phyloP scores from a whole-genome alignment of 2,113 vertebrate genomes.

The Amphilophus citrinellus region DNA sequence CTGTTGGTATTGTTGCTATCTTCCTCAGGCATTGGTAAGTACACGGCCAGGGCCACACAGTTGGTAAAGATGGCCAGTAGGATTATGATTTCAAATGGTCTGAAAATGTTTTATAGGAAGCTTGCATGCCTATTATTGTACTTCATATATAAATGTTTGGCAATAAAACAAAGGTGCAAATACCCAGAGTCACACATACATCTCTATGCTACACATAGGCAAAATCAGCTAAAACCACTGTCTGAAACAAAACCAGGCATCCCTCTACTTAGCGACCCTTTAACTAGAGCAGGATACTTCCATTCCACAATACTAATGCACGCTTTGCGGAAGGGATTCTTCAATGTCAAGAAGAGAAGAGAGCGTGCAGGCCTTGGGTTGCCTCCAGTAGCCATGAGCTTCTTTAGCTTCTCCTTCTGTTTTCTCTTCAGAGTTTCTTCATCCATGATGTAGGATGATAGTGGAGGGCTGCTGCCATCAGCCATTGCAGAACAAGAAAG shows the following conservation, averaged over 20 bases:
- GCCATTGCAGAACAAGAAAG: slow-evolving; percentile 75
- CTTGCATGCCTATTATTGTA: not conserved
- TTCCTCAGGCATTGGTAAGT: slow-evolving; percentile 92
- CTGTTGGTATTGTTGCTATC: slow-evolving; percentile 90
- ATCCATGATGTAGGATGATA: slow-evolving; percentile 82
- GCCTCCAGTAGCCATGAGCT: slow-evolving; percentile 82
- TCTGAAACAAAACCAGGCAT: not conserved
- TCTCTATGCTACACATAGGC: not conserved
- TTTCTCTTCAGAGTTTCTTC: slow-evolving; percentile 82
- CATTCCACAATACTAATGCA: slow-evolving; percentile 94
- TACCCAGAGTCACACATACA: not conserved
- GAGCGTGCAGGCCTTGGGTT: slow-evolving; percentile 89
- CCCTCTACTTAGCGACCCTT: not conserved
- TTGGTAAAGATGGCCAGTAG: slow-evolving; percentile 86
- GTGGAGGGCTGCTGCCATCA: slow-evolving; percentile 63
- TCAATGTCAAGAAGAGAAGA: slow-evolving; percentile 88
- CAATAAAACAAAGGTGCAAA: not conserved
- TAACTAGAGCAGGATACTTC: slow-evolving; percentile 89
- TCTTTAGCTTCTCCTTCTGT: slow-evolving; percentile 90
- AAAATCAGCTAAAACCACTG: not conserved
- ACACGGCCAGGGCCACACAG: slow-evolving; percentile 89
- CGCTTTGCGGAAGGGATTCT: slow-evolving; percentile 88
- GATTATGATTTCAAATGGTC: slow-evolving; percentile 91
- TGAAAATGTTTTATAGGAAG: slow-evolving; percentile 55
- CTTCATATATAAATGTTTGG: not conserved